Percentiles rank a stretch among this genome's conserved stretches.
These are phyloP conservation scores for Prionailurus bengalensis DNA, from an alignment of 2,113 vertebrate species.

Conservation along the genomic window DNA sequence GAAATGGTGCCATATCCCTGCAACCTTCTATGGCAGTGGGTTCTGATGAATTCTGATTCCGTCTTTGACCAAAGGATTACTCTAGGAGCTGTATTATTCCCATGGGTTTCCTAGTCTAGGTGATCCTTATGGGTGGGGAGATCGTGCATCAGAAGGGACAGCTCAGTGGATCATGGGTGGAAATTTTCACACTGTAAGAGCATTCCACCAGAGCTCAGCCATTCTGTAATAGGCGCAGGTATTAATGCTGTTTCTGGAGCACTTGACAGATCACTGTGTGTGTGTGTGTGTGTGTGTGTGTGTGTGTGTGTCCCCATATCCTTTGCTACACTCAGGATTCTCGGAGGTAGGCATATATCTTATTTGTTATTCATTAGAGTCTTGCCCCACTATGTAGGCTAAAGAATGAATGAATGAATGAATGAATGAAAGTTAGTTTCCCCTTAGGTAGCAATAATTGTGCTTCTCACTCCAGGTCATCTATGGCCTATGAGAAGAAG, in stretches of 20 bases:
- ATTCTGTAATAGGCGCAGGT: rapidly evolving
- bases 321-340: background rate
- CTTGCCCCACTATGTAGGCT: too few relatives aligned
- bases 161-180: background rate
- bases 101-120: background rate
- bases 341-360: too few relatives aligned
- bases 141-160: background rate
- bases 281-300: rapidly evolving
- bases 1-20: rapidly evolving
- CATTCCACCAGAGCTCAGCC: background rate
- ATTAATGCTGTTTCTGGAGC: background rate
- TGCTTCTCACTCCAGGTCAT: too few relatives aligned
- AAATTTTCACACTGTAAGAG: background rate
- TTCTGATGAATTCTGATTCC: background rate
- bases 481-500: rapidly evolving
- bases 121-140: background rate
- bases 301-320: rapidly evolving
- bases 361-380: background rate
- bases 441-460: rapidly evolving
- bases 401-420: background rate
- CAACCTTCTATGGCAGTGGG: background rate
- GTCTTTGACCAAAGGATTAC: background rate
- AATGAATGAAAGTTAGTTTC: background rate
- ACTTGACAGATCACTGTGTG: rapidly evolving
- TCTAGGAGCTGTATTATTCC: too few relatives aligned